Percentiles rank a stretch among this genome's conserved stretches.
Conservation (phyloP, 2,797 vertebrate genomes). For the Prunella strophiata region DNA sequence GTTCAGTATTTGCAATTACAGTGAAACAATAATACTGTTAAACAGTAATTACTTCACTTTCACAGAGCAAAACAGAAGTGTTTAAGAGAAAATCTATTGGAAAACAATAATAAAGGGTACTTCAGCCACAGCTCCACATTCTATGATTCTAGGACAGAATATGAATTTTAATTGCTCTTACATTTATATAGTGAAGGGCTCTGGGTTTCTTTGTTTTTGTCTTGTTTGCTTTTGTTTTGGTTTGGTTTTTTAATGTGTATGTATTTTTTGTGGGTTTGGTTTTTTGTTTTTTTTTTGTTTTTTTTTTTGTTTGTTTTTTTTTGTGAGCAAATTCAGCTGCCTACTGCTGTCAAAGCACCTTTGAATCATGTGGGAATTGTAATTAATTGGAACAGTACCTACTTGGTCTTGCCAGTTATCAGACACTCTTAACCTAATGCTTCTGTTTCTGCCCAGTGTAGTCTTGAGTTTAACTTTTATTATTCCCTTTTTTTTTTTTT, state of each 20-base stretch:
- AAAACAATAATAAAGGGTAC: background rate
- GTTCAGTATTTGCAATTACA: background rate
- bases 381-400: background rate
- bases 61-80: background rate
- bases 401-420: background rate
- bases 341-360: background rate
- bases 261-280: background rate
- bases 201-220: background rate
- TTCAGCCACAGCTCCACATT: background rate
- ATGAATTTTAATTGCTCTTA: background rate
- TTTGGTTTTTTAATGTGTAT: background rate
- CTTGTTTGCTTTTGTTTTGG: background rate
- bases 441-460: background rate
- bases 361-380: background rate
- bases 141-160: background rate
- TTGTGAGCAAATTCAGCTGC: background rate
- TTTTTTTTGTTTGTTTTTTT: background rate
- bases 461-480: background rate
- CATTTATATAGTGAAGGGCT: background rate
- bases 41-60: background rate
- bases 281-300: background rate
- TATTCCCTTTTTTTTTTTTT: background rate
- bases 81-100: background rate
- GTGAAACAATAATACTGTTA: background rate
- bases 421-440: background rate